Evolutionary conservation across 2,113 vertebrate genomes (phyloP), one percentile per base, ranked within the genome.

Genomic region (Daphoenositta chrysoptera): DNA sequence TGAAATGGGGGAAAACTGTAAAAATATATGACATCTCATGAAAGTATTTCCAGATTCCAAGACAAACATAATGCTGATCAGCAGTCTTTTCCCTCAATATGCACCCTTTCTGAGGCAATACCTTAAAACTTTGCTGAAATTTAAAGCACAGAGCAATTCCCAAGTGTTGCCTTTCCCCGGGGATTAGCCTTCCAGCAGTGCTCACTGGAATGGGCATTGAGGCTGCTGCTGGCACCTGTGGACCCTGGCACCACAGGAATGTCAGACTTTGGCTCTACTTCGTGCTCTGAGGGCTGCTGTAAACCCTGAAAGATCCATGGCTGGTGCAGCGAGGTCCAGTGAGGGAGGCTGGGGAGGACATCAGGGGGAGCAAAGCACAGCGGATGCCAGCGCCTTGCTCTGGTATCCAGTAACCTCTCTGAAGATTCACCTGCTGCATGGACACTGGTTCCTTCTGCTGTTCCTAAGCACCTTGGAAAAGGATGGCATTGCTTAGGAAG

Each of bases 241-340:
- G 20, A 4, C 4, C 1, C 10, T 68, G 81, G 10, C 33, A 23
- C 18, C 1, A 0, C 7, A 4, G 13, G 22, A 23, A 7, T 45
- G 15, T 48, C 61, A 50, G 35, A 4, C 23, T 68, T 81, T 4
- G 9, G 26, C 64, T 83, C 48, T 37, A 0, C 22, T 54, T 58
- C 33, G 2, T 5, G 6, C 33, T 45, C 26, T 35, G 26, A 53
- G 23, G 22, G 10, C 39, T 53, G 4, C 57, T n/a, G 8, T 45
- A 21, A 44, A 19, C 57, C 11, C 93, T 60, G 60, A 45, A 40
- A 42, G 15, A 10, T 14, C 21, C 13, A 0, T 1, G 4, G 53
- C 33, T 75, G 54, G 24, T 87, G 61, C 61, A 57, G 24, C 0
- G 0, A 53, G 18, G 24, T 87, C 35, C 35, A 6, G 30, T 10